Evolutionary conservation across 1,140 invertebrate genomes (phyloP).

Genomic region (Ephestia elutella): DNA sequence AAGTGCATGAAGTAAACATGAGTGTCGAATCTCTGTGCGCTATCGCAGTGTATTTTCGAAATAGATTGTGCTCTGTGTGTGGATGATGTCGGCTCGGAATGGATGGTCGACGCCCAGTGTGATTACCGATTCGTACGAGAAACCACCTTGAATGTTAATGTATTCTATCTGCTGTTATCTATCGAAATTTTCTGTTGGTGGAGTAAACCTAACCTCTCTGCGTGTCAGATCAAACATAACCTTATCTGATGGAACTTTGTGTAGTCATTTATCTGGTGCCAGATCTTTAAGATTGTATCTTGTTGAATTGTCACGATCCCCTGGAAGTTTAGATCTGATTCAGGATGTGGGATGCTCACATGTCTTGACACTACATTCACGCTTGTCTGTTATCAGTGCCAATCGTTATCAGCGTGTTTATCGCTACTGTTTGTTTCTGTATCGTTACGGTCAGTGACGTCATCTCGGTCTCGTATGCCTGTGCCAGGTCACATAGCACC

Average conservation of each 20-base stretch:
- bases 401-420: constrained; percentile 54
- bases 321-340: background rate
- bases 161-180: constrained; percentile 1
- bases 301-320: background rate
- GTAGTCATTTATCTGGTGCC: background rate
- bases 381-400: constrained; percentile 42
- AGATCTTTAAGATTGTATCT: background rate
- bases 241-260: background rate
- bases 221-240: constrained; percentile 13
- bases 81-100: constrained; percentile 6
- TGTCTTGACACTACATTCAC: background rate
- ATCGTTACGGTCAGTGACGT: constrained; percentile 54
- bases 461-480: constrained; percentile 22
- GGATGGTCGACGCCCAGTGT: constrained; percentile 4
- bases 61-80: constrained; percentile 16
- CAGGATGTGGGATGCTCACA: background rate
- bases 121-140: background rate
- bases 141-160: background rate
- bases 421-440: constrained; percentile 61
- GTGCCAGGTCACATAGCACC: constrained; percentile 14
- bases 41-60: constrained; percentile 18
- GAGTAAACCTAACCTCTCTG: constrained; percentile 18
- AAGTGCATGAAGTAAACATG: constrained; percentile 46
- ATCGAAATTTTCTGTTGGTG: background rate
- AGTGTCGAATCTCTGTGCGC: constrained; percentile 22